Base-by-base conservation (phyloP, 2,888 invertebrate genomes). In the Diachrysia chrysitis region DNA sequence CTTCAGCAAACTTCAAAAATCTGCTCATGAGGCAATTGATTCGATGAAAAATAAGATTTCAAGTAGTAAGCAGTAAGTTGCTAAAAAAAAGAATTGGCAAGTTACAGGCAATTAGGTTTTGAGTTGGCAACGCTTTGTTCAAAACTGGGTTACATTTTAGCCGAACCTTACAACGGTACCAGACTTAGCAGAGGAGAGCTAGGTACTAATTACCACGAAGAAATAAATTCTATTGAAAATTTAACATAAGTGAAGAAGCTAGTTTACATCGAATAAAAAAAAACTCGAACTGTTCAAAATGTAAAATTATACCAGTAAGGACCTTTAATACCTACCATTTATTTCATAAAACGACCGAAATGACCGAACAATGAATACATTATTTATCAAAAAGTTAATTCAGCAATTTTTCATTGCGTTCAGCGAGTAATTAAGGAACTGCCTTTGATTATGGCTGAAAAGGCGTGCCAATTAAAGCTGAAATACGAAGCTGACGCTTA, bases 381-480 rank as follows among this genome's bases (percentile, higher is more conserved):
- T 55, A 32, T 17, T 58, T 29, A 42, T 23, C 42, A n/a, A 53
- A 37, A 14, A 62, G 58, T 69, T 58, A 58, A 73, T 66, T 69
- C 64, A 54, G 55, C 54, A 17, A 65, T 67, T 70, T 67, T 75
- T 69, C 65, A 54, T 60, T 35, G 23, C 60, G 53, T 59, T 56
- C 60, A 66, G 35, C 25, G 48, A 65, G 66, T 71, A 73, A 71
- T 76, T 64, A 67, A 69, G 32, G 42, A 74, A 66, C 65, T 60
- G 63, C 71, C 55, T 72, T 72, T 72, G 48, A 72, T 72, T 70
- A 63, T 23, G 9, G 53, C 48, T 68, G 68, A 65, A 68, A 73
- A 72, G 67, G 29, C 37, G 54, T 61, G 63, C 75, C 81, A 81
- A 82, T 83, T 83, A 79, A 65, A 64, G 32, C 66, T 65, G 56